Evolutionary conservation across 2,888 invertebrate genomes (phyloP).

Genomic region (Poecilus cupreus): DNA sequence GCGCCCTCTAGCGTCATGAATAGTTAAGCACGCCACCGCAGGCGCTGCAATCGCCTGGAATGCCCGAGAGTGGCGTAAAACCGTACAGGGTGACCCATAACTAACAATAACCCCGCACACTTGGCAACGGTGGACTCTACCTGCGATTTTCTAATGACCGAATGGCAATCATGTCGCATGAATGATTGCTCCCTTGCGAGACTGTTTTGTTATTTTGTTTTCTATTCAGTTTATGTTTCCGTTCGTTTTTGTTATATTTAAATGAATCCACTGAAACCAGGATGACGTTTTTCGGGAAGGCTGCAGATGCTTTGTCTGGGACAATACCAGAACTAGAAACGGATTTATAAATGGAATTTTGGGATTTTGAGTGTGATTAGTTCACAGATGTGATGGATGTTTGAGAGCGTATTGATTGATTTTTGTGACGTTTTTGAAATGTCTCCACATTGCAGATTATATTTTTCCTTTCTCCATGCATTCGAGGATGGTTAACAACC

Average conservation of each 20-base stretch:
- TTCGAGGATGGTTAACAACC: neutral
- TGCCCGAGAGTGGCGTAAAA: slow-evolving; percentile 39
- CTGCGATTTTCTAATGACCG: slow-evolving; percentile 41
- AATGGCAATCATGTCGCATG: slow-evolving; percentile 33
- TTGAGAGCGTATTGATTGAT: slow-evolving; percentile 19
- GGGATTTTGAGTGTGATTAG: slow-evolving; percentile 14
- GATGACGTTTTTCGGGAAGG: slow-evolving; percentile 26
- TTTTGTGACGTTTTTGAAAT: slow-evolving; percentile 12
- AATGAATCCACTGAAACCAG: slow-evolving; percentile 32
- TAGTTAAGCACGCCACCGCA: slow-evolving; percentile 64
- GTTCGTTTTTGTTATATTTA: slow-evolving; percentile 41
- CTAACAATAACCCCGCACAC: slow-evolving; percentile 36
- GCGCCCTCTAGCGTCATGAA: slow-evolving; percentile 66
- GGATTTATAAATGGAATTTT: neutral
- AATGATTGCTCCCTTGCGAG: slow-evolving; percentile 30
- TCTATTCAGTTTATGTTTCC: slow-evolving; percentile 43
- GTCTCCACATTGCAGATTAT: slow-evolving; percentile 4
- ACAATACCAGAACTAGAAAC: neutral
- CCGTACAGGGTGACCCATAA: slow-evolving; percentile 40
- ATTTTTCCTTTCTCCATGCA: neutral
- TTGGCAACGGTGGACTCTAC: slow-evolving; percentile 14
- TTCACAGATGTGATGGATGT: slow-evolving; percentile 12
- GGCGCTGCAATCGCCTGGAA: slow-evolving; percentile 18
- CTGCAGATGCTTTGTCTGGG: slow-evolving; percentile 13
- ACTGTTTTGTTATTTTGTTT: slow-evolving; percentile 42